Percentiles rank a stretch among this genome's conserved stretches.
Evolutionary conservation across 2,113 vertebrate genomes (phyloP).

Genomic region (Clarias gariepinus): DNA sequence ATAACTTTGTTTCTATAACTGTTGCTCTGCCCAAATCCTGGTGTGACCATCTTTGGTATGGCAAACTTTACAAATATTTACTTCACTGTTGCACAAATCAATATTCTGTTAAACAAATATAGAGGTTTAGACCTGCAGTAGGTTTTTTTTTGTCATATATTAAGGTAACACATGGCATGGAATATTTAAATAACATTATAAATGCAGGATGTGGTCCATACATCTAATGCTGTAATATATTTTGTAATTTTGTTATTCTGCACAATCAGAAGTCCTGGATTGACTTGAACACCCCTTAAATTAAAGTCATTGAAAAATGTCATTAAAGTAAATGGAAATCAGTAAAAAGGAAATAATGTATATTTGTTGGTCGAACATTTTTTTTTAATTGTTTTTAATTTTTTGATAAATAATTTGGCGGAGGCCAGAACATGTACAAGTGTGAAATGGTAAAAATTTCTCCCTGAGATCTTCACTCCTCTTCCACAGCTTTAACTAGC

Average conservation of each 20-base stretch:
- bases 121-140: too few species aligned
- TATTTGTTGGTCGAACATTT: not conserved
- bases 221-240: too few species aligned
- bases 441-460: not conserved
- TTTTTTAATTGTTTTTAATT: too few species aligned
- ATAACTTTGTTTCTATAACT: too few species aligned
- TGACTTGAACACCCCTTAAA: not conserved
- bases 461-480: not conserved
- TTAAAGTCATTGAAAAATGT: not conserved
- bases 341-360: not conserved
- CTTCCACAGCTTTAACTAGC: not conserved
- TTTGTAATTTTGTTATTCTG: too few species aligned
- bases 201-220: too few species aligned
- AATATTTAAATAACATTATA: too few species aligned
- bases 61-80: not conserved
- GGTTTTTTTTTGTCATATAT: too few species aligned
- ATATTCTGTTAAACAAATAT: too few species aligned
- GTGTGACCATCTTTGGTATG: too few species aligned
- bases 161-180: too few species aligned
- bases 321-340: not conserved
- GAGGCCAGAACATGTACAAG: not conserved
- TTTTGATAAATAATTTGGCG: not conserved
- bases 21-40: too few species aligned
- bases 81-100: not conserved
- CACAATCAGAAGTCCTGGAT: not conserved